Evolutionary conservation across 2,113 vertebrate genomes (phyloP), one percentile per base, ranked within the genome.

Genomic region (Indri indri): DNA sequence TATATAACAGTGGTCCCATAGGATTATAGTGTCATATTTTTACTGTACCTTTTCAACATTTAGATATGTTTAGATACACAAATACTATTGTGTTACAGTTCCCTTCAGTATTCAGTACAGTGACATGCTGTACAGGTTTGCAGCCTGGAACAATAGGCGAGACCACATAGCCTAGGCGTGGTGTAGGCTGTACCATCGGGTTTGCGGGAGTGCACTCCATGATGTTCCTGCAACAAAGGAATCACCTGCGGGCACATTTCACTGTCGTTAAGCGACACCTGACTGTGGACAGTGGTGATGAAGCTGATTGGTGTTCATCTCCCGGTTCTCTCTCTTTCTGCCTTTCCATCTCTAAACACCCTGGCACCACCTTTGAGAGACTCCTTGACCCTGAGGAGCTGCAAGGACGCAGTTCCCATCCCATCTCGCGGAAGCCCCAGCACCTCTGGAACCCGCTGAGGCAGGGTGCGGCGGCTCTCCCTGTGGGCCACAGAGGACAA

Each of bases 391-490:
- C 0, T 1, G 34, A 23, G 74, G 17, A 3, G 34, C 54, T 12
- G 0, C 7, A 18, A 27, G 16, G 32, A 10, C 1, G 50, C 3
- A 10, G 20, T 22, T 63, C 22, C 50, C n/a, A 27, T 34, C 54
- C 6, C 2, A 2, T 45, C 50, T 68, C 57, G 22, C 3, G 0
- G 34, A 57, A 34, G 70, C 12, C 16, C 42, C 42, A 45, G 57
- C 25, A 10, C 0, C 13, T 0, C 71, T 52, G n/a, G 63, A 16
- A 22, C 14, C 47, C 25, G 0, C 2, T 0, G 8, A 34, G 13
- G 27, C 6, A 10, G 10, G 57, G 22, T 5, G 3, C 1, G 1
- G 59, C 1, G 40, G 40, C 40, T 42, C 40, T 42, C 40, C 40
- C 40, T 42, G 40, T 42, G 40, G 40, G 40, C 40, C 40, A 42